phyloP scores from a whole-genome alignment of 2,888 invertebrate species.

The Mesorhabditis sp. region DNA sequence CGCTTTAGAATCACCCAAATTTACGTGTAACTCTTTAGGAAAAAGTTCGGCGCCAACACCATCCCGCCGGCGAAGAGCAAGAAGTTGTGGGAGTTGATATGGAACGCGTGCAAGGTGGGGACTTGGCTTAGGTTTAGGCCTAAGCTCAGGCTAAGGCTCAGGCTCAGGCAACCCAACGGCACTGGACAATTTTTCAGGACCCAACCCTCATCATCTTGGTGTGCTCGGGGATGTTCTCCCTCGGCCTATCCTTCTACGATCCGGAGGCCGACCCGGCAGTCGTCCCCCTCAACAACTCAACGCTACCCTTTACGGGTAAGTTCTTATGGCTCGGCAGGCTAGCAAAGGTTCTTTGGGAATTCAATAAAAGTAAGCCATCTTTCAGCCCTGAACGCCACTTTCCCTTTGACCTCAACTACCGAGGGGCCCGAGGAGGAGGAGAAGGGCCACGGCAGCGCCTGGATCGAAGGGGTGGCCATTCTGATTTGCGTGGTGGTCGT shows the following conservation, averaged over 20 bases:
- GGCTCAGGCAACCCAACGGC: background rate
- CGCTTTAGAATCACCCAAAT: background rate
- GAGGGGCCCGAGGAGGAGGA: background rate
- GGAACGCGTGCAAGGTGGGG: conserved; percentile 43
- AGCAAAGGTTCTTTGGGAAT: too few species aligned
- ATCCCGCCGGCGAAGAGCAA: conserved; percentile 51
- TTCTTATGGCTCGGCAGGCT: too few species aligned
- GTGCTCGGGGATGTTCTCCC: conserved; percentile 51
- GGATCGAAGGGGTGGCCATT: conserved; percentile 65
- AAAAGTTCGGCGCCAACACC: conserved; percentile 50
- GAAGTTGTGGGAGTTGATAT: conserved; percentile 43
- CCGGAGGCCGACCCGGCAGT: conserved; percentile 30
- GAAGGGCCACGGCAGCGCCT: conserved; percentile 61
- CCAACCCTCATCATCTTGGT: conserved; percentile 56
- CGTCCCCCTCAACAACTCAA: background rate
- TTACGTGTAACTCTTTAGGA: conserved; percentile 13
- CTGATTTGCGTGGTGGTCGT: conserved; percentile 63
- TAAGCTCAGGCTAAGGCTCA: background rate
- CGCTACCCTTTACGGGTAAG: too few species aligned
- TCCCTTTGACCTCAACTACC: background rate
- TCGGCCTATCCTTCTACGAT: conserved; percentile 54
- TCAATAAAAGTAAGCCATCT: background rate
- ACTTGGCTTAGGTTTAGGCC: background rate
- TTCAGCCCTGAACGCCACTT: background rate
- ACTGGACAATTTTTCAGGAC: conserved; percentile 34